A percentile compares a stretch with the other conserved stretches of the same genome.
Conservation (phyloP, 2,797 vertebrate species). For the Garrulus glandarius region DNA sequence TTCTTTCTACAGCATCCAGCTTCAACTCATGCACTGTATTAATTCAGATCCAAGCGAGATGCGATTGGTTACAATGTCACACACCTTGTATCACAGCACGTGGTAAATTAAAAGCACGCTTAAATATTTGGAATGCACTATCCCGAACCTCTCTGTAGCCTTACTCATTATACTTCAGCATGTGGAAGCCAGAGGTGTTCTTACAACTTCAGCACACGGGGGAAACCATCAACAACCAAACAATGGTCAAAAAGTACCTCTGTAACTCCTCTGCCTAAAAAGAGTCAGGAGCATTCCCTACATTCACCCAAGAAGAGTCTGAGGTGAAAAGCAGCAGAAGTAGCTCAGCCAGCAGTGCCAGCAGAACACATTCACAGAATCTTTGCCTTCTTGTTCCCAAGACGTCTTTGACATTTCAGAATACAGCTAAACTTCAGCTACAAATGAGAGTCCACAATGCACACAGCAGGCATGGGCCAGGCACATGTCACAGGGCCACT, state of each 20-base stretch:
- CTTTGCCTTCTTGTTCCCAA: neutral
- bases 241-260: neutral
- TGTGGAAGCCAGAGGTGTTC: neutral
- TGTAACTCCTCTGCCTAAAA: neutral
- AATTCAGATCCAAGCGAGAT: neutral
- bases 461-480: neutral
- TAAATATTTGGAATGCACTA: neutral
- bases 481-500: neutral
- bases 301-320: neutral
- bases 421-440: neutral
- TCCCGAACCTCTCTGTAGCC: neutral
- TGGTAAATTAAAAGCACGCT: neutral
- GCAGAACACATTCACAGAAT: neutral
- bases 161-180: neutral
- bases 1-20: neutral
- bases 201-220: neutral
- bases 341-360: neutral
- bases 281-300: neutral
- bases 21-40: neutral
- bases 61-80: neutral
- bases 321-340: neutral
- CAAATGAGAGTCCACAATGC: fast-evolving
- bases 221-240: neutral
- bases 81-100: neutral
- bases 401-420: neutral